Percentiles rank a stretch among this genome's conserved stretches.
Conservation (phyloP, 2,797 vertebrate genomes). For the Zalophus californianus region DNA sequence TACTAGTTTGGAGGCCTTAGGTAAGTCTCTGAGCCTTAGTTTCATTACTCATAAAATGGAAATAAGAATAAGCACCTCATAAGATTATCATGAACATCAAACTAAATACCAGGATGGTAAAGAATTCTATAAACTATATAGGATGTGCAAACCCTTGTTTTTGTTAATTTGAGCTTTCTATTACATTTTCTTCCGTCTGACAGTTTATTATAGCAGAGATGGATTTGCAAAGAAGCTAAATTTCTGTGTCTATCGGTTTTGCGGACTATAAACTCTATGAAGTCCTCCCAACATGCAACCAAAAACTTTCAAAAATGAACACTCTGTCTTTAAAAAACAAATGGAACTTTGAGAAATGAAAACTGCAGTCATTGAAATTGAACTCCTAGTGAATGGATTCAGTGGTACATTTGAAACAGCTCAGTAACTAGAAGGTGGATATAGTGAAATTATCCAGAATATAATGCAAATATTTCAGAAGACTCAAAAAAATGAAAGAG, state of each 20-base stretch:
- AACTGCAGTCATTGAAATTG: constrained; percentile 1
- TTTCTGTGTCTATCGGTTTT: constrained; percentile 2
- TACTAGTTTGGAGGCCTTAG: neutral
- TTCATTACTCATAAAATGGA: neutral
- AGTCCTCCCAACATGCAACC: neutral
- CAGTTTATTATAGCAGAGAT: neutral
- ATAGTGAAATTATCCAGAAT: neutral
- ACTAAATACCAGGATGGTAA: neutral
- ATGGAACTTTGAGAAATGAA: neutral
- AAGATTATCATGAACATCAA: neutral
- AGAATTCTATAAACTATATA: neutral
- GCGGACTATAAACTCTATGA: neutral
- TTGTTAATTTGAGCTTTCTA: neutral
- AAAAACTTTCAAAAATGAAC: constrained; percentile 21
- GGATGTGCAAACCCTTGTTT: neutral
- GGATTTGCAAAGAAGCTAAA: neutral
- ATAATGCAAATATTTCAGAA: neutral
- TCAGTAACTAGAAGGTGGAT: neutral
- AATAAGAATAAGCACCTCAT: neutral
- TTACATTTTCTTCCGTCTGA: neutral
- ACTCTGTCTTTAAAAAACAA: neutral
- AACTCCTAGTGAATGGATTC: neutral
- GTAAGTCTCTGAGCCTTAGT: neutral
- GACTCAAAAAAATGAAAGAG: neutral
- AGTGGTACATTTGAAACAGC: neutral